These are phyloP conservation scores for Blennius ocellaris DNA, from an alignment of 2,113 vertebrate genomes.

Conservation along the genomic window DNA sequence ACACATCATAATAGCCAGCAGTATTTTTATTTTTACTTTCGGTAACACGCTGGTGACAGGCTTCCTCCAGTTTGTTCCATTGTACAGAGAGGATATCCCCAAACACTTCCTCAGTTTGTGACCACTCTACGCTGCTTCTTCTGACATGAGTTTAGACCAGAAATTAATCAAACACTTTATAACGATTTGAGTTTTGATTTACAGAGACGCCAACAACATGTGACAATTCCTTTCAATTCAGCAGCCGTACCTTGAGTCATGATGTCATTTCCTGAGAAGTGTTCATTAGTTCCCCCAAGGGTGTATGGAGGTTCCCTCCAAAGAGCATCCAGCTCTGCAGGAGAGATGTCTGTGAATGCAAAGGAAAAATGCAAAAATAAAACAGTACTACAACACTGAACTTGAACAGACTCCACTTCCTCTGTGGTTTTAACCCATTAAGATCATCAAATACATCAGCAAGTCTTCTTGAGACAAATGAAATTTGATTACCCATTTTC, in stretches of 20 bases:
- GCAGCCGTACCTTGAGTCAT: conserved; percentile 81
- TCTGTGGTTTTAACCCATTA: no score
- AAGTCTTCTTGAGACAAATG: no score
- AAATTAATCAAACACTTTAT: neutral
- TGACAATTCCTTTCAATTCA: neutral
- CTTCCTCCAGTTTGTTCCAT: conserved; percentile 68
- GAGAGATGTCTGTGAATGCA: conserved; percentile 76
- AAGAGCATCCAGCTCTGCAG: conserved; percentile 84
- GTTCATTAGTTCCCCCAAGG: conserved; percentile 77
- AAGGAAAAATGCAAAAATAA: neutral
- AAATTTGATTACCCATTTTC: no score
- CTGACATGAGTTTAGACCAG: conserved; percentile 24
- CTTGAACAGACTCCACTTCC: no score
- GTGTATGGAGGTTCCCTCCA: conserved; percentile 82
- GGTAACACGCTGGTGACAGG: conserved; percentile 9
- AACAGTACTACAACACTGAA: neutral
- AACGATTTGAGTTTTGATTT: neutral
- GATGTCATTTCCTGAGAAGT: conserved; percentile 80
- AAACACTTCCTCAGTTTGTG: conserved; percentile 67
- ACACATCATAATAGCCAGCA: neutral
- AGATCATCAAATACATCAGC: no score
- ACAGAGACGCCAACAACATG: neutral
- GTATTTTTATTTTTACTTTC: neutral
- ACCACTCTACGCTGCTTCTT: conserved; percentile 11
- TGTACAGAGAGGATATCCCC: conserved; percentile 73